Base-by-base conservation (phyloP, 1,140 invertebrate species). In the Hycleus cichorii region DNA sequence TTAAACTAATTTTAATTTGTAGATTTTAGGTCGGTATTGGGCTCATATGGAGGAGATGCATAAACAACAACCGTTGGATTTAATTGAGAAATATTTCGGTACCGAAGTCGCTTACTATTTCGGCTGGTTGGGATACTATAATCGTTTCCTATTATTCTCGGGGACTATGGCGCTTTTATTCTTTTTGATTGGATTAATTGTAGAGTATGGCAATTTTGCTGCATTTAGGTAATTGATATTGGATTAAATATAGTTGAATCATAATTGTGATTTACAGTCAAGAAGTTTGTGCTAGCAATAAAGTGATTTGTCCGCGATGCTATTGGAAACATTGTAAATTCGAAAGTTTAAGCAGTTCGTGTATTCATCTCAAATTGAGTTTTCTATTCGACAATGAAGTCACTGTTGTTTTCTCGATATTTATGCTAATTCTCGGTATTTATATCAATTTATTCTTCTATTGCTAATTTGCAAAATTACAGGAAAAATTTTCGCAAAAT, bases 361-460 rank as follows among this genome's bases (percentile, higher is more conserved):
- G 64, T 42, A 24, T 26, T 10, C 32, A 49, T 10, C 83, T 91
- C 8, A 79, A 82, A 65, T 77, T 92, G 12, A 92, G 90, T 0
- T 93, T 95, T 69, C 77, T 98, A 25, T 94, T 98, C 71, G 95
- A 98, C 69, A 98, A 98, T 77, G 81, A 85, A 9, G 87, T 87
- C 10, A 97, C 93, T 0, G 85, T 98, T 1, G 83, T 91, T 67
- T 98, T 97, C 75, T 89, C 96, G 18, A 83, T 93, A 42, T 91
- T 97, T 67, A 97, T 98, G 92, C 93, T 93, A 32, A 84, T 99
- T 70, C 97, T 93, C 92, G 89, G 90, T 81, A 79, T 82, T 75
- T 76, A 50, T 24, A 46, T 11, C 1, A 38, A 9, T 25, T 49
- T 11, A 18, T 26, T 0, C 0, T 6, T 39, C 24, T 48, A 7